A percentile compares a stretch with the other conserved stretches of the same genome.
Evolutionary conservation across 1,140 invertebrate species (phyloP).

Genomic region (Drosophila chauvacae): DNA sequence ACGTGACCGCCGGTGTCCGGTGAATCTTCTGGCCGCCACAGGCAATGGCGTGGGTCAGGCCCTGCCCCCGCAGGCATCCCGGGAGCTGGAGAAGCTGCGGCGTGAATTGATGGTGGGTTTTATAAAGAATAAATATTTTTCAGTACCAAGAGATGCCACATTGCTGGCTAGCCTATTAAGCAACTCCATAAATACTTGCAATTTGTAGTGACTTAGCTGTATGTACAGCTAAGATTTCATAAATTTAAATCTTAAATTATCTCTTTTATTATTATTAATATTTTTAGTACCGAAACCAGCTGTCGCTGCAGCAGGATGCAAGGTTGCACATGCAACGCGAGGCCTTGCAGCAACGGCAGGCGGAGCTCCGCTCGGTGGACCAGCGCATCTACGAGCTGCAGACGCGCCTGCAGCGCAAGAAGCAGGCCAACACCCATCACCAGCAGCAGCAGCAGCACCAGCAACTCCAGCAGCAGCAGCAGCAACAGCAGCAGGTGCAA

Average conservation of each 20-base stretch:
- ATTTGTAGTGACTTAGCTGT: too few relatives aligned
- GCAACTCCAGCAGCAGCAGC: conserved; percentile 51
- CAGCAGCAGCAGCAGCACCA: conserved; percentile 70
- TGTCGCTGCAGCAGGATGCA: conserved; percentile 97
- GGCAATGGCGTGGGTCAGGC: conserved; percentile 84
- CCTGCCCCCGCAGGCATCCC: conserved; percentile 89
- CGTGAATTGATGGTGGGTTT: conserved; percentile 94
- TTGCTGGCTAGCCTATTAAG: neutral
- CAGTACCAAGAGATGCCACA: neutral
- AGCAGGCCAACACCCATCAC: conserved; percentile 87
- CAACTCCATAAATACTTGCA: neutral
- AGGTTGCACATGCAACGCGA: conserved; percentile 94
- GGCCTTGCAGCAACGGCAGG: conserved; percentile 92
- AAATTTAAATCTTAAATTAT: conserved; percentile 3
- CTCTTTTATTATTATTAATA: conserved; percentile 62
- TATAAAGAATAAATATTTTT: neutral
- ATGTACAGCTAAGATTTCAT: neutral
- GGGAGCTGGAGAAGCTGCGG: conserved; percentile 95
- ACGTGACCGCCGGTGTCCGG: conserved; percentile 86
- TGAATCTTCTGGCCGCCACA: conserved; percentile 72
- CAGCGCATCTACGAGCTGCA: conserved; percentile 96
- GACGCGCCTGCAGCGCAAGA: conserved; percentile 93
- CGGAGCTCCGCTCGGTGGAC: conserved; percentile 96
- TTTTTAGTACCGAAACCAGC: conserved; percentile 96
- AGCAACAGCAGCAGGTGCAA: conserved; percentile 45